Base-by-base conservation (phyloP, 1,140 invertebrate genomes). In the Neuroterus valhalla region DNA sequence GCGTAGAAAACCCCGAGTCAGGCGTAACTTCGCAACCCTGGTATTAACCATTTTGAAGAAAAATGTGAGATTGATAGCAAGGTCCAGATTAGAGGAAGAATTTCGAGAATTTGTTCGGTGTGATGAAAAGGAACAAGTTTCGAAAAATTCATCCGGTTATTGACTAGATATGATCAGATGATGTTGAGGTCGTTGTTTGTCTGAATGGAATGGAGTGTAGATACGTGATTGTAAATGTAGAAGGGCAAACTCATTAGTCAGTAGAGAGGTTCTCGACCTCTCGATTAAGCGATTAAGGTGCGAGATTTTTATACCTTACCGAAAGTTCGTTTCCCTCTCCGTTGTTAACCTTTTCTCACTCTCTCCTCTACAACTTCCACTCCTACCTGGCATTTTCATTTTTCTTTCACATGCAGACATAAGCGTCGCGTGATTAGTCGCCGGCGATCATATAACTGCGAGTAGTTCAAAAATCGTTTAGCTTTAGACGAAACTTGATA, bases 401-500 rank as follows among this genome's bases (percentile, higher is more conserved):
- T 80, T 82, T 74, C 66, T 77, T 78, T 81, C 79, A 71, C 77
- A 80, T 81, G 80, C 80, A 78, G 75, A 79, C 78, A 78, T 74
- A 80, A 81, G 78, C 75, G 77, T 81, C 72, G 77, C 72, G 71
- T 55, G 78, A 78, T 81, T 52, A 78, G 76, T 75, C 77, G 74
- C 68, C 67, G 69, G 70, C 75, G 81, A 81, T 82, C 83, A 82
- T 82, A 81, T 84, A 81, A 83, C 82, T 77, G 80, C 79, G 17
- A 45, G 76, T 78, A 78, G 75, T 78, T 77, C 79, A 77, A 78
- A 79, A 81, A 80, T 77, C 77, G 77, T 14, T 73, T 44, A 74
- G 68, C 81, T 71, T 81, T 78, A 81, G 73, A 77, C 77, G 82
- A 79, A 85, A 85, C 78, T 73, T 78, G 84, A 83, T 77, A 76